These are phyloP conservation scores for Naja naja DNA, from an alignment of 2,113 vertebrate species.

Conservation along the genomic window DNA sequence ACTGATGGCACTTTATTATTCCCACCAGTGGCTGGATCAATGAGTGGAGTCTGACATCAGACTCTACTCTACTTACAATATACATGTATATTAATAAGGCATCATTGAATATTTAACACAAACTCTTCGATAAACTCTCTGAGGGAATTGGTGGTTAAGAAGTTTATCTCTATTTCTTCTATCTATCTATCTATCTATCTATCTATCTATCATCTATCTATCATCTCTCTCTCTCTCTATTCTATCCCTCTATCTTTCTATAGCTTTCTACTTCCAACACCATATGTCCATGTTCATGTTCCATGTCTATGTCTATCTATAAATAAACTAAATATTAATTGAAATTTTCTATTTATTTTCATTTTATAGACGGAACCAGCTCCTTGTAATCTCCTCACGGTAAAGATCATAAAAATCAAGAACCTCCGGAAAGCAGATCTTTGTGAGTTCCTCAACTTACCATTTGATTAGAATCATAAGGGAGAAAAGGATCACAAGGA, in stretches of 20 bases:
- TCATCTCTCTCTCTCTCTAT: not conserved
- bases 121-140: not conserved
- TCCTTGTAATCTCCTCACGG: constrained; percentile 70
- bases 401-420: constrained; percentile 72
- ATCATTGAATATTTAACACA: not conserved
- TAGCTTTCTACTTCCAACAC: not conserved
- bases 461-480: not conserved
- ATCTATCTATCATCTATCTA: too few species aligned
- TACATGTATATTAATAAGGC: too few species aligned
- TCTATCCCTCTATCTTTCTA: not conserved
- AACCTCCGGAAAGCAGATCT: constrained; percentile 71
- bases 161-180: not conserved
- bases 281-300: not conserved
- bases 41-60: too few species aligned
- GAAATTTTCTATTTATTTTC: not conserved
- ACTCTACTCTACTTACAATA: too few species aligned
- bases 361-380: constrained; percentile 51
- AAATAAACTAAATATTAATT: not conserved
- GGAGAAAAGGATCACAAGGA: not conserved
- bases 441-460: constrained; percentile 61
- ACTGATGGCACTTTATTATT: too few species aligned
- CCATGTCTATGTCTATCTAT: not conserved
- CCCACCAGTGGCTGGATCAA: too few species aligned
- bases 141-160: not conserved
- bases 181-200: too few species aligned